These are phyloP conservation scores for Sepioteuthis lessoniana DNA, from an alignment of 2,888 invertebrate species.

Conservation along the genomic window DNA sequence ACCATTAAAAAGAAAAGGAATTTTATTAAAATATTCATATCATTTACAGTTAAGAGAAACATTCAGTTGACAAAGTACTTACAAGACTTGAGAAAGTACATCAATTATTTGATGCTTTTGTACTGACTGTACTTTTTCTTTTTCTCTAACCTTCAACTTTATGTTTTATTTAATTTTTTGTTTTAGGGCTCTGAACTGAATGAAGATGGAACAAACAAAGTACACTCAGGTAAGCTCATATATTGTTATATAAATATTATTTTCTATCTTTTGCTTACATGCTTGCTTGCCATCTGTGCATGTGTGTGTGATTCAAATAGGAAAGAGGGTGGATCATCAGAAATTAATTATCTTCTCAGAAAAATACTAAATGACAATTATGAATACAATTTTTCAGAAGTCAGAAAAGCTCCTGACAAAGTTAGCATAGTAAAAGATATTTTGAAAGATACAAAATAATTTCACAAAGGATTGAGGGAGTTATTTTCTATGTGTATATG, in stretches of 20 bases:
- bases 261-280: not conserved
- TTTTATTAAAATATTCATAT: not conserved
- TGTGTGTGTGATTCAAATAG: too few relatives aligned
- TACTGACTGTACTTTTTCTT: not conserved
- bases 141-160: too few relatives aligned
- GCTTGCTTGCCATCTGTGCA: not conserved
- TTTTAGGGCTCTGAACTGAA: slow-evolving; percentile 43
- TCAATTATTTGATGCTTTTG: not conserved
- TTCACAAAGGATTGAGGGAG: too few relatives aligned
- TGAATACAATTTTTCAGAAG: too few relatives aligned
- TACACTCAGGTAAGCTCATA: slow-evolving; percentile 39
- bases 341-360: too few relatives aligned
- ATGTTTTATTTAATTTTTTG: not conserved
- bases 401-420: too few relatives aligned
- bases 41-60: not conserved
- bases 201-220: slow-evolving; percentile 42
- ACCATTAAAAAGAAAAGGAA: not conserved
- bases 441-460: too few relatives aligned
- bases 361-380: too few relatives aligned
- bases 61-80: not conserved
- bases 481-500: too few relatives aligned
- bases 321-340: too few relatives aligned
- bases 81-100: not conserved
- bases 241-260: not conserved
- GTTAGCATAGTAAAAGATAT: too few relatives aligned